Conservation (phyloP, 1,140 invertebrate genomes). For the Xylocopa sonorina region DNA sequence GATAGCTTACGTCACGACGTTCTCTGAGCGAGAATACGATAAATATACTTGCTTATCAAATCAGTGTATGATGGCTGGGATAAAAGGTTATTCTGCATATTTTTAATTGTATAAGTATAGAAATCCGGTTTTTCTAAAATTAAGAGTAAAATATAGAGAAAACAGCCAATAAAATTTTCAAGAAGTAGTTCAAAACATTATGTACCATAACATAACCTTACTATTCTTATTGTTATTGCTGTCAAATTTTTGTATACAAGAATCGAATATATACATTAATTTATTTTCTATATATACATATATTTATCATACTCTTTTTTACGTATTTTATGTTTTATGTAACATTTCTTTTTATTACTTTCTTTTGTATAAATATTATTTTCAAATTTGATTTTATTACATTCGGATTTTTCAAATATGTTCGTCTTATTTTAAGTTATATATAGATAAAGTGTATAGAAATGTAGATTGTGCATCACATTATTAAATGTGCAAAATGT, state of each 20-base stretch:
- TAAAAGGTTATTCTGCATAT: slow-evolving; percentile 76
- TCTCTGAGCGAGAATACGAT: slow-evolving; percentile 50
- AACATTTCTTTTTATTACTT: neutral
- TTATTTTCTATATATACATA: slow-evolving; percentile 3
- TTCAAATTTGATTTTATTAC: neutral
- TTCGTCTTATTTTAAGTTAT: neutral
- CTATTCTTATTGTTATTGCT: slow-evolving; percentile 38
- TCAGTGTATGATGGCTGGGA: slow-evolving; percentile 76
- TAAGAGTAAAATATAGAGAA: slow-evolving; percentile 15
- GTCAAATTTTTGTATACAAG: slow-evolving; percentile 30
- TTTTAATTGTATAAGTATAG: slow-evolving; percentile 23
- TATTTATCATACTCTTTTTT: neutral
- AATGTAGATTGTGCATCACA: neutral
- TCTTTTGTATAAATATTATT: neutral
- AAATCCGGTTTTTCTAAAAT: slow-evolving; percentile 12
- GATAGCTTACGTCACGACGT: slow-evolving; percentile 48
- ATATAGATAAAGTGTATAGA: neutral
- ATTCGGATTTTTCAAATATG: no score
- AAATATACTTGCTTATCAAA: slow-evolving; percentile 67
- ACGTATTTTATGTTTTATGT: neutral
- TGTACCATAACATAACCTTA: slow-evolving; percentile 61
- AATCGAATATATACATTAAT: neutral
- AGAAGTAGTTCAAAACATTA: slow-evolving; percentile 24
- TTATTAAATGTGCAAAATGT: neutral
- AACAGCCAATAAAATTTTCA: neutral